A percentile compares a stretch with the other conserved stretches of the same genome.
These are phyloP conservation scores for Mimas tiliae DNA, from an alignment of 2,888 invertebrate species.

Conservation along the genomic window DNA sequence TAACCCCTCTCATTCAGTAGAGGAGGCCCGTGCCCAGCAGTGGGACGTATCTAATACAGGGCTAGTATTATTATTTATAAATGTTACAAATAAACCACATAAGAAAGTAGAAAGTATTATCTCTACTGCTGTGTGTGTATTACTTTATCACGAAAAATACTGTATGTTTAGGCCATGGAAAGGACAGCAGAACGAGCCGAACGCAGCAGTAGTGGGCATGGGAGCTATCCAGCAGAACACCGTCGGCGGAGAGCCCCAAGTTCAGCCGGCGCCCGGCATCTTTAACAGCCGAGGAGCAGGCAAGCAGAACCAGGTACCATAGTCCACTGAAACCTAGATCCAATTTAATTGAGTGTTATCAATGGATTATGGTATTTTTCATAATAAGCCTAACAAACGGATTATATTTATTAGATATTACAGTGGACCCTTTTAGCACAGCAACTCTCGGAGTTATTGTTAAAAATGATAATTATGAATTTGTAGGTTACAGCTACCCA, in stretches of 20 bases:
- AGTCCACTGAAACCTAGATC: constrained; percentile 40
- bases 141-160: background rate
- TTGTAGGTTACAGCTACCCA: too few species aligned
- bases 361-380: constrained; percentile 26
- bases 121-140: too few species aligned
- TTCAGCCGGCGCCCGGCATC: constrained; percentile 72
- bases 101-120: too few species aligned
- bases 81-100: too few species aligned
- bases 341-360: constrained; percentile 27
- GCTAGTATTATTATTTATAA: too few species aligned
- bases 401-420: background rate
- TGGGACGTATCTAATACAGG: too few species aligned
- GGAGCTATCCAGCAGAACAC: constrained; percentile 69
- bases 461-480: too few species aligned
- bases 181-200: constrained; percentile 78
- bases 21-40: too few species aligned
- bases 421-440: too few species aligned
- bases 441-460: too few species aligned
- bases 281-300: constrained; percentile 80
- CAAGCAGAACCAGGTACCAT: constrained; percentile 67
- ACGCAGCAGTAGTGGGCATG: constrained; percentile 76
- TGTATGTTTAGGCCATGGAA: constrained; percentile 70
- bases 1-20: too few species aligned
- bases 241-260: constrained; percentile 66
- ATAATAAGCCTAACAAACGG: background rate